Conservation (phyloP, 2,113 vertebrate genomes). For the Colius striatus region DNA sequence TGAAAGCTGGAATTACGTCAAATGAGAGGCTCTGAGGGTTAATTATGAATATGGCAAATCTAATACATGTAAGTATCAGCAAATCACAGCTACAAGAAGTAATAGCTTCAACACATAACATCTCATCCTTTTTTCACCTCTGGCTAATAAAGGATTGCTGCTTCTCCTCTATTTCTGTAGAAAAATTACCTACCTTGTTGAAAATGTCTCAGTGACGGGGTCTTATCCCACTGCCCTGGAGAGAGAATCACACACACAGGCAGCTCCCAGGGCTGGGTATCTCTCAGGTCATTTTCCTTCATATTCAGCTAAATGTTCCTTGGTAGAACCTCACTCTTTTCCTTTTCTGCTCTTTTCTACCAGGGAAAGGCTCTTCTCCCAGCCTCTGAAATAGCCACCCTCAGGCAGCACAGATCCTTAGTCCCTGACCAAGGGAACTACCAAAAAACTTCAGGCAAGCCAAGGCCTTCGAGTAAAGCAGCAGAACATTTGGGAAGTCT, state of each 20-base stretch:
- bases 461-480: not conserved
- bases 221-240: not conserved
- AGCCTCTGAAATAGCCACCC: not conserved
- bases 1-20: slow-evolving; percentile 6
- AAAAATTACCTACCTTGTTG: not conserved
- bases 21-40: slow-evolving; percentile 22
- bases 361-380: not conserved
- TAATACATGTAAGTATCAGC: not conserved
- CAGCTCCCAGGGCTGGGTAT: not conserved
- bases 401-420: not conserved
- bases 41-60: slow-evolving; percentile 4
- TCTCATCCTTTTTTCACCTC: not conserved
- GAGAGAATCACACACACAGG: not conserved
- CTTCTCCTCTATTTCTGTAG: not conserved
- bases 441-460: not conserved
- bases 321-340: not conserved
- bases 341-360: not conserved
- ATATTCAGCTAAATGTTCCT: not conserved
- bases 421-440: not conserved
- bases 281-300: not conserved
- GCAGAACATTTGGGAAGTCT: not conserved
- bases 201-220: not conserved
- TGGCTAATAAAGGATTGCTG: not conserved
- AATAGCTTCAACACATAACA: not conserved
- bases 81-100: not conserved